phyloP scores from a whole-genome alignment of 1,140 invertebrate genomes.

The Ostrea denselamellosa region DNA sequence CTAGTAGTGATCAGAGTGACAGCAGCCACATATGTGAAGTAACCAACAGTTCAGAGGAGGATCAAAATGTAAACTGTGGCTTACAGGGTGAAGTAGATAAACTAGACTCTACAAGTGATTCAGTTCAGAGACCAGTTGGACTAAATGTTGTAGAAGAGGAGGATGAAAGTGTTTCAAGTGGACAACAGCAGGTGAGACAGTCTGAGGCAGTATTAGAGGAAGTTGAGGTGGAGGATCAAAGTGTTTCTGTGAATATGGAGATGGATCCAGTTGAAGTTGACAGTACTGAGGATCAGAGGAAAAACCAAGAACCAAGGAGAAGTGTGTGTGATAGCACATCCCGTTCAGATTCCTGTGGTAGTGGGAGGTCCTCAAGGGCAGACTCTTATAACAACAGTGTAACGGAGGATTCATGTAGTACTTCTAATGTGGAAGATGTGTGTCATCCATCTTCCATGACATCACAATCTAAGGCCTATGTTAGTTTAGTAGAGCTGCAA shows the following conservation, averaged over 20 bases:
- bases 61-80: neutral
- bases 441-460: slow-evolving; percentile 13
- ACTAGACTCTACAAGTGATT: neutral
- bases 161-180: slow-evolving; percentile 2
- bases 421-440: slow-evolving; percentile 22
- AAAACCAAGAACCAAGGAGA: neutral
- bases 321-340: slow-evolving; percentile 43
- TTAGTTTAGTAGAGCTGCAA: neutral
- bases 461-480: neutral
- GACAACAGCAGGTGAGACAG: neutral
- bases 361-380: neutral
- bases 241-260: slow-evolving; percentile 31
- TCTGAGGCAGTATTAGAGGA: slow-evolving; percentile 36
- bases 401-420: slow-evolving; percentile 19
- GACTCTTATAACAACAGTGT: slow-evolving; percentile 14
- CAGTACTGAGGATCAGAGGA: slow-evolving; percentile 49
- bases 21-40: slow-evolving; percentile 20
- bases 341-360: neutral
- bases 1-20: slow-evolving; percentile 13
- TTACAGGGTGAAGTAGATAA: neutral
- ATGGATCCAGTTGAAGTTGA: slow-evolving; percentile 43
- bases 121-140: slow-evolving; percentile 8
- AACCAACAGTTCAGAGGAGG: slow-evolving; percentile 11
- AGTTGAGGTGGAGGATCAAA: slow-evolving; percentile 37
- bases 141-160: slow-evolving; percentile 27